Base-by-base conservation (phyloP, 2,888 invertebrate genomes). In the Amblyjoppa proteus region DNA sequence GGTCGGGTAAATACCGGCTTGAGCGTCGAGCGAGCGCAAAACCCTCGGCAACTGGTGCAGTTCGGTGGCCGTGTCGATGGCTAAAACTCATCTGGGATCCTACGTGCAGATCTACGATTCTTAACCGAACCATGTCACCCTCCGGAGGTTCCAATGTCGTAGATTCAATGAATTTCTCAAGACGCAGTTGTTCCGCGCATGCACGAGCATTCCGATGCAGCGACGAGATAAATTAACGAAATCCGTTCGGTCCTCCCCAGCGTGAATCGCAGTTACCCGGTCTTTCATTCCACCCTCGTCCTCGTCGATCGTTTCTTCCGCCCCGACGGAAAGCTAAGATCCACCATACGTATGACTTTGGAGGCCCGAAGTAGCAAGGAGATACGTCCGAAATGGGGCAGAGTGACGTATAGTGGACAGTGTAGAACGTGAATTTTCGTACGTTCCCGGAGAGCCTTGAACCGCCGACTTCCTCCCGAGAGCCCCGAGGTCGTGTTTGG, bases 401-500 rank as follows among this genome's bases (percentile, higher is more conserved):
- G 74, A 83, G 69, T 70, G 81, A 75, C 78, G 25, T 71, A 85
- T 69, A 78, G 74, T 81, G 66, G 78, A 81, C 74, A 77, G 58
- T 20, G 61, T 49, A 4, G 64, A 79, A 75, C 81, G 81, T 81
- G 78, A 78, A 81, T 85, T 81, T 78, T 77, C 84, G 76, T 85
- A 45, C 25, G 45, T 34, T 64, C 25, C 53, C 34, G 49, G 13
- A 58, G 25, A 11, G 28, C 28, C 11, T 58, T 20, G 28, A 58
- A 58, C 11, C 56, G 20, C 56, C 25, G 28, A 28, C 25, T 74
- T 61, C 25, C 25, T n/a, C 25, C 56, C 53, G 64, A 71, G 41
- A 71, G 53, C 51, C 25, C 9, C 38, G 66, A 53, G 41, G 13
- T 83, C 84, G 85, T 84, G 84, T 88, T 87, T 80, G 88, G 79